A percentile compares a stretch with the other conserved stretches of the same genome.
phyloP scores from a whole-genome alignment of 2,113 vertebrate species.

The Actenoides hombroni region DNA sequence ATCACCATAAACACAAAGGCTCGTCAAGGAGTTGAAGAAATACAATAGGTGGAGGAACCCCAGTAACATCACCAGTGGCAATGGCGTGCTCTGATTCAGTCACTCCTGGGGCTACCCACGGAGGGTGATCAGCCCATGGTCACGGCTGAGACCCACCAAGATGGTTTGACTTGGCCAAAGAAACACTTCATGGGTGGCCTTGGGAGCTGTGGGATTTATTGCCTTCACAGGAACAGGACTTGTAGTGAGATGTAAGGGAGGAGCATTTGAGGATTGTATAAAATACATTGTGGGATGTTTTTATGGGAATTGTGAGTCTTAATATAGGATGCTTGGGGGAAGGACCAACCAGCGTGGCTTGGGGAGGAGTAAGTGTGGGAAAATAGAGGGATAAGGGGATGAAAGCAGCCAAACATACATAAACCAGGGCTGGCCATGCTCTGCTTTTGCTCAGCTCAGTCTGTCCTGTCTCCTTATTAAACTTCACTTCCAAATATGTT shows the following conservation, averaged over 20 bases:
- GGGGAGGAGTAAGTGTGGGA: not conserved
- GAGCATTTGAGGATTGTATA: not conserved
- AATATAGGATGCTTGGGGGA: not conserved
- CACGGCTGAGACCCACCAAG: not conserved
- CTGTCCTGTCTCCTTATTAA: not conserved
- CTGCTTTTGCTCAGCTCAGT: not conserved
- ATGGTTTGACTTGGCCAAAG: not conserved
- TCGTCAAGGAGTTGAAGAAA: not conserved
- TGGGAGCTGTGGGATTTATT: not conserved
- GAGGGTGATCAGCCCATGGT: not conserved
- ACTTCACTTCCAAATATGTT: not conserved
- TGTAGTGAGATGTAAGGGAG: not conserved
- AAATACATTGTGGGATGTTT: not conserved
- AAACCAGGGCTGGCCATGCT: not conserved
- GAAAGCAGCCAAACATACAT: not conserved
- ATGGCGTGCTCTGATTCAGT: not conserved
- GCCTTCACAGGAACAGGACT: not conserved
- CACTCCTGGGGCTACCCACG: not conserved
- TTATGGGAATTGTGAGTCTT: not conserved
- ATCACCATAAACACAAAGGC: not conserved
- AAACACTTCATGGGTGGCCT: not conserved
- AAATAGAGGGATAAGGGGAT: not conserved
- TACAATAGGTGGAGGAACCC: not conserved
- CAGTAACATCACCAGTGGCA: rapidly evolving
- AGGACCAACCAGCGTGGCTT: not conserved